phyloP scores from a whole-genome alignment of 2,113 vertebrate genomes.

The Dasyurus viverrinus region DNA sequence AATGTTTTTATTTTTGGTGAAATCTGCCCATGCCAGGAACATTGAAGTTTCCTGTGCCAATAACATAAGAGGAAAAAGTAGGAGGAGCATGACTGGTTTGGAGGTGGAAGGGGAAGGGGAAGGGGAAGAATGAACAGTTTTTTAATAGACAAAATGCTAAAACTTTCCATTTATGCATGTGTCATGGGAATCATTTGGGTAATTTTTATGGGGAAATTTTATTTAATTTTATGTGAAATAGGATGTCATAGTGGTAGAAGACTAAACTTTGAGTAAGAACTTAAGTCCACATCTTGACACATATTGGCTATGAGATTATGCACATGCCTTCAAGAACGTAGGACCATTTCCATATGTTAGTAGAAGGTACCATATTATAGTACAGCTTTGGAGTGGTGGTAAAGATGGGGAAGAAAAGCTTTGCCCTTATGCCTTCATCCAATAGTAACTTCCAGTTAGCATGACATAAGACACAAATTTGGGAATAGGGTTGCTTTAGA shows the following conservation, averaged over 20 bases:
- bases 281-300: background rate
- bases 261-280: background rate
- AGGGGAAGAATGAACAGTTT: background rate
- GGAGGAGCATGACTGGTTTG: background rate
- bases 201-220: constrained; percentile 22
- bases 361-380: background rate
- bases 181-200: constrained; percentile 19
- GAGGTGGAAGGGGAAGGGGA: background rate
- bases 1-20: background rate
- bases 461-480: background rate
- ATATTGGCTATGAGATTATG: background rate
- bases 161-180: background rate
- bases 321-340: background rate
- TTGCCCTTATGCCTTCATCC: background rate
- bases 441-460: background rate
- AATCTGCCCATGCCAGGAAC: background rate
- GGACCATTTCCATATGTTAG: background rate
- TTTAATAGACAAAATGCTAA: background rate
- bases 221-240: background rate
- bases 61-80: background rate
- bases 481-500: too few relatives aligned
- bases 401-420: background rate
- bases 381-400: background rate
- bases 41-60: background rate
- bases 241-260: background rate